phyloP scores from a whole-genome alignment of 2,797 vertebrate species.

The Hoplostethus mediterraneus region DNA sequence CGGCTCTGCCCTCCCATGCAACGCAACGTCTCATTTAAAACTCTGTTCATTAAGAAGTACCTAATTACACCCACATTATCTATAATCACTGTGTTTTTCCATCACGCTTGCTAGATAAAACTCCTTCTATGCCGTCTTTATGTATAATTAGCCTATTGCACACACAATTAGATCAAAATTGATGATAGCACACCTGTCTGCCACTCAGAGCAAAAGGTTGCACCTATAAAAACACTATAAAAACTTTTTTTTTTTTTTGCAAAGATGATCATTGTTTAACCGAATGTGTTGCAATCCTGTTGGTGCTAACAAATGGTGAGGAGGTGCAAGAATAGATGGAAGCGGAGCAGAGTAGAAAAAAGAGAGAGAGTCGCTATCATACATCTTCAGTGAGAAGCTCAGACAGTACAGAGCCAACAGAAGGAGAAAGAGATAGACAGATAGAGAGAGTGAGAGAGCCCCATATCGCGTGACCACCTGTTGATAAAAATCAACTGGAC shows the following conservation, averaged over 20 bases:
- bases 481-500: background rate
- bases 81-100: constrained; percentile 81
- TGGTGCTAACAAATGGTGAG: constrained; percentile 13
- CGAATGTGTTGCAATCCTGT: constrained; percentile 10
- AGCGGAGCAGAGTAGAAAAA: background rate
- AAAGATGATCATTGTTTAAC: constrained; percentile 39
- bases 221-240: constrained; percentile 13
- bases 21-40: constrained; percentile 70
- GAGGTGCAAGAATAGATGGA: background rate
- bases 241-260: too few relatives aligned
- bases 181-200: constrained; percentile 63
- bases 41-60: constrained; percentile 75
- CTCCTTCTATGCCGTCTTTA: constrained; percentile 57
- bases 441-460: background rate
- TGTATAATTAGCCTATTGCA: constrained; percentile 78
- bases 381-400: background rate
- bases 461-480: constrained; percentile 2
- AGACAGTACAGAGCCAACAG: background rate
- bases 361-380: accelerated
- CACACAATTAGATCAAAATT: constrained; percentile 69
- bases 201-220: constrained; percentile 12
- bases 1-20: constrained; percentile 25
- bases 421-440: background rate
- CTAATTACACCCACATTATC: constrained; percentile 82
- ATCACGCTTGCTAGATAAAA: constrained; percentile 74